Evolutionary conservation across 2,888 invertebrate species (phyloP), one percentile per base, ranked within the genome.

Genomic region (Orchesella flavescens): DNA sequence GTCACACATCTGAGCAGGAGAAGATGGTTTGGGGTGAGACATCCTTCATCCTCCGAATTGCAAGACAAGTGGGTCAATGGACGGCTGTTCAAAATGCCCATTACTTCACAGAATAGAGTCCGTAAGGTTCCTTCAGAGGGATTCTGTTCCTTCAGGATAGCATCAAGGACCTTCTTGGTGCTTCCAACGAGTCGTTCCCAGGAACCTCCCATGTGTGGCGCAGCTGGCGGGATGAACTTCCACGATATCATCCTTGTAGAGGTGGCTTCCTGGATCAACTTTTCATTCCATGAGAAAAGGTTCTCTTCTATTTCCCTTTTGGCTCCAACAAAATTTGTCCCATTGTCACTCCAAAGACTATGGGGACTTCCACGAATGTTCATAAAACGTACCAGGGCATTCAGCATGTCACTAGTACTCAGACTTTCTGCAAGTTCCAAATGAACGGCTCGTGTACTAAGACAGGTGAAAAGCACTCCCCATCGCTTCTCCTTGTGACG

Each of bases 161-260:
- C 53, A 1, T 68, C n/a, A 7, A 87, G 21, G 3, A 84, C 69
- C 0, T 46, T 71, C 57, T 88, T 84, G 12, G 83, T 77, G 1
- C 84, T 63, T 21, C 82, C 69, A 12, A 88, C 82, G 46, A 87
- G 63, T 2, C 88, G 71, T 21, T 88, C 88, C 86, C 85, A 86
- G 19, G 53, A 72, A 9, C 88, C 87, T 10, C 87, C 87, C 65
- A 87, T 86, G 46, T 87, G 86, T 12, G 88, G 86, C 0, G 85
- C 75, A 12, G 66, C 12, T 0, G 86, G 85, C 1, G 85, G 82
- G 34, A 61, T 81, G 68, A 88, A 88, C 61, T 86, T 74, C 87
- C 87, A 87, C 0, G 49, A 24, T 10, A 66, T 72, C 21, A 49
- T n/a, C 43, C 34, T 17, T 23, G 43, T 15, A 21, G 13, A 1